Evolutionary conservation across 1,140 invertebrate species (phyloP), one percentile per base, ranked within the genome.

Genomic region (Pomacea maculata): DNA sequence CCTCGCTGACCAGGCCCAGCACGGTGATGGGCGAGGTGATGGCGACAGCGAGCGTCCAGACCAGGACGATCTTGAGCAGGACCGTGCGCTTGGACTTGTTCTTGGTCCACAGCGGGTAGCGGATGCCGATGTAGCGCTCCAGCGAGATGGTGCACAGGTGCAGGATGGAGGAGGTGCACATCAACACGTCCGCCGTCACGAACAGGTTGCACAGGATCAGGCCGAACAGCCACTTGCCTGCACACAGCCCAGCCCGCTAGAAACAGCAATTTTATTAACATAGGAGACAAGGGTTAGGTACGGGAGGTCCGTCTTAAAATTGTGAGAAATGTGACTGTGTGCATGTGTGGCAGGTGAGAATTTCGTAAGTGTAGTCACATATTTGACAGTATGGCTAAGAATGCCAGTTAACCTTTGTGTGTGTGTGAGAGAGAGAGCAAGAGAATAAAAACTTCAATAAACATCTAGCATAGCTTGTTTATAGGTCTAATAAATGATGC

Each of bases 201-300:
- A 97, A 98, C 21, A 98, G 93, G 91, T 97, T 97, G 92, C 97
- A 99, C 94, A 97, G 95, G 34, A 94, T 93, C 80, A 95, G 93
- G 14, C 96, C 95, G 86, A 98, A 95, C 55, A 96, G 96, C 97
- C 97, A 98, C 90, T 96, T 95, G 77, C 97, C 97, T 98, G 93
- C 19, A 54, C n/a, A 76, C 67, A 75, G 12, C 6, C 34, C 34
- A 45, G 34, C 34, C 34, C 34, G 0, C 34, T 45, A 45, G 34
- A 45, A 4, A 45, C 34, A 45, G 34, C 34, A 45, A 45, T 45
- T 45, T 25, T 6, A 45, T 45, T 45, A 45, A 45, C 34, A 45
- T 45, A 6, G 6, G 34, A 6, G 6, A 45, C 2, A 6, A 6
- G 3, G 34, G 34, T 2, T 1, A 45, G 34, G 34, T 45, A 45